Percentiles rank a stretch among this genome's conserved stretches.
Conservation (phyloP, 2,888 invertebrate genomes). For the Drosophila yooni region DNA sequence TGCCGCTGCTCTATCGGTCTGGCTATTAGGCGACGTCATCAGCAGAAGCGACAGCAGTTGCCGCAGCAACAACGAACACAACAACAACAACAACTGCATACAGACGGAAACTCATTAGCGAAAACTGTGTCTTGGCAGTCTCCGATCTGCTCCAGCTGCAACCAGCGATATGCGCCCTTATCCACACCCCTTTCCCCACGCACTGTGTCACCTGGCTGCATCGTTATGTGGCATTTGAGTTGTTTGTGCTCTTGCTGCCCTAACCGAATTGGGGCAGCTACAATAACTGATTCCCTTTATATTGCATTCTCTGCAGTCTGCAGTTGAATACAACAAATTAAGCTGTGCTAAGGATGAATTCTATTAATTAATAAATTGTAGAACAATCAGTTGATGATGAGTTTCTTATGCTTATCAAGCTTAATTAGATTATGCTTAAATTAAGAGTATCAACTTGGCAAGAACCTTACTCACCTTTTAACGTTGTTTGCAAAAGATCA, state of each 20-base stretch:
- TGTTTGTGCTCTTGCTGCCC: slow-evolving; percentile 30
- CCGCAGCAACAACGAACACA: slow-evolving; percentile 5
- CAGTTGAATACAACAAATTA: neutral
- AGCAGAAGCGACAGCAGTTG: slow-evolving; percentile 26
- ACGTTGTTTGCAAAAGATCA: neutral
- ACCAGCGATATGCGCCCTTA: slow-evolving; percentile 19
- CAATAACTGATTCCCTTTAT: neutral
- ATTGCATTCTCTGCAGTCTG: neutral
- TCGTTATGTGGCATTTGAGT: slow-evolving; percentile 56
- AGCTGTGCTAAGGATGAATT: neutral
- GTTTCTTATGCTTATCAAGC: neutral
- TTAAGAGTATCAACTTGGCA: neutral
- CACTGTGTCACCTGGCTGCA: slow-evolving; percentile 50
- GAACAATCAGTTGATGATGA: neutral
- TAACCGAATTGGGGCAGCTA: neutral
- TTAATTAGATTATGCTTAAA: neutral
- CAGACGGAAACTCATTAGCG: slow-evolving; percentile 77
- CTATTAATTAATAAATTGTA: no score
- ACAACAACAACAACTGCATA: slow-evolving; percentile 20
- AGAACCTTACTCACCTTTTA: neutral
- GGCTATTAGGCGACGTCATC: slow-evolving; percentile 53
- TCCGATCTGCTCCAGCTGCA: slow-evolving; percentile 25
- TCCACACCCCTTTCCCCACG: slow-evolving; percentile 3
- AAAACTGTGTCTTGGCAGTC: slow-evolving; percentile 69
- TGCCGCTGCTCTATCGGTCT: slow-evolving; percentile 39